Conservation (phyloP, 1,140 invertebrate species). For the Meteorus sp. region DNA sequence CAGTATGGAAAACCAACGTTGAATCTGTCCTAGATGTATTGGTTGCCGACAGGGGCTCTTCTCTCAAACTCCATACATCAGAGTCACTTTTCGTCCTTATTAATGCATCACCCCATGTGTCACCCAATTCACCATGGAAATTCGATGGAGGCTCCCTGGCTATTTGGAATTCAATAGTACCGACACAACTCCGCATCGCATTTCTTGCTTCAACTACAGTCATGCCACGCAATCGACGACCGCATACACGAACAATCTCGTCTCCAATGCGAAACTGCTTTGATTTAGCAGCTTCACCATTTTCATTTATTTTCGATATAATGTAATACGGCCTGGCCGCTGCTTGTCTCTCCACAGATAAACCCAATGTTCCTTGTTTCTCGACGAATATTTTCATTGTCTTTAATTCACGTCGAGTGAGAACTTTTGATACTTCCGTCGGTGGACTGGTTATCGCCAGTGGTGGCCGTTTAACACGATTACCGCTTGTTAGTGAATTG, state of each 20-base stretch:
- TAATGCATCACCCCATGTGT: conserved; percentile 42
- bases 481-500: conserved; percentile 16
- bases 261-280: conserved; percentile 62
- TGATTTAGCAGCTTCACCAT: conserved; percentile 44
- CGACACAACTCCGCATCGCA: conserved; percentile 56
- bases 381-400: conserved; percentile 43
- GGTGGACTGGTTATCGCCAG: neutral
- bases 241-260: conserved; percentile 71
- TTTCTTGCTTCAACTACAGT: conserved; percentile 65
- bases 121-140: conserved; percentile 35
- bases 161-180: conserved; percentile 45
- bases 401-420: conserved; percentile 44
- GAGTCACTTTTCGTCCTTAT: conserved; percentile 41
- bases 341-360: conserved; percentile 43
- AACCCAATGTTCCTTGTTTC: conserved; percentile 37
- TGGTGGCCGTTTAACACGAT: conserved; percentile 34
- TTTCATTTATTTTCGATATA: conserved; percentile 43
- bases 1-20: neutral
- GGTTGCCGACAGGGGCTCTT: no score
- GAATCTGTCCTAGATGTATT: conserved; percentile 21
- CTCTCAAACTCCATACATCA: conserved; percentile 43
- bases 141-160: conserved; percentile 35
- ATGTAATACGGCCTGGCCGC: conserved; percentile 47
- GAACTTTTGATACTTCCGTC: conserved; percentile 21
- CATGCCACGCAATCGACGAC: conserved; percentile 65